Evolutionary conservation across 2,797 vertebrate species (phyloP).

Genomic region (Cottoperca gobio): DNA sequence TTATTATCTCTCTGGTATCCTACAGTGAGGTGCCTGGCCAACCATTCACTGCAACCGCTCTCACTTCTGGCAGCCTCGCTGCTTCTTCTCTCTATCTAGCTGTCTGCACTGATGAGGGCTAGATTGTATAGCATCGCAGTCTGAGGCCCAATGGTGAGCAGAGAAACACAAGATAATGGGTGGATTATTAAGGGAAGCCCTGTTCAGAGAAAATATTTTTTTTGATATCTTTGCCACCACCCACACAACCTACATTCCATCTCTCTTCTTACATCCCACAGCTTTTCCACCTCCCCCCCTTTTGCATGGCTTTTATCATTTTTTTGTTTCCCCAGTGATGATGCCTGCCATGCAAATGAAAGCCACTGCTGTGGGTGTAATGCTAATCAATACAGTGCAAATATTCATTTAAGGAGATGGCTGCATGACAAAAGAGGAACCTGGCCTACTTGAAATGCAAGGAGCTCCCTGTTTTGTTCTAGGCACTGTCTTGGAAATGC

Average conservation of each 20-base stretch:
- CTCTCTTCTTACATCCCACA: slow-evolving; percentile 30
- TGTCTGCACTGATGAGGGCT: slow-evolving; percentile 78
- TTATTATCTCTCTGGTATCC: slow-evolving; percentile 86
- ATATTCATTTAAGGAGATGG: slow-evolving; percentile 76
- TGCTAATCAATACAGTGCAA: slow-evolving; percentile 79
- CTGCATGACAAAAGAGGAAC: slow-evolving; percentile 49
- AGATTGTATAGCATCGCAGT: slow-evolving; percentile 68
- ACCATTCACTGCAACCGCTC: slow-evolving; percentile 79
- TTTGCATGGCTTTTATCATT: slow-evolving; percentile 38
- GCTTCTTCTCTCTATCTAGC: slow-evolving; percentile 72
- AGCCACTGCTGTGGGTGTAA: slow-evolving; percentile 69
- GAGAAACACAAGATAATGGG: slow-evolving; percentile 79
- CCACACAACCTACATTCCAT: slow-evolving; percentile 69
- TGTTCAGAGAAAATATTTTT: slow-evolving; percentile 74
- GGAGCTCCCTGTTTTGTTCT: slow-evolving; percentile 29
- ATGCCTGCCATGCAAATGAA: slow-evolving; percentile 76
- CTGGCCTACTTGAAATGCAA: slow-evolving; percentile 72
- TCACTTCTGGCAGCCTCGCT: slow-evolving; percentile 77
- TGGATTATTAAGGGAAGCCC: slow-evolving; percentile 79
- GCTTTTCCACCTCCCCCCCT: slow-evolving; percentile 5
- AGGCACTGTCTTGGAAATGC: slow-evolving; percentile 32
- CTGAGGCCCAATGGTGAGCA: slow-evolving; percentile 64
- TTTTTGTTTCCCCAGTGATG: slow-evolving; percentile 42
- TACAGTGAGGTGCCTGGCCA: slow-evolving; percentile 81
- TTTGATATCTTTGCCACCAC: slow-evolving; percentile 67